Evolutionary conservation across 2,113 vertebrate genomes (phyloP).

Genomic region (Scolopax mira): DNA sequence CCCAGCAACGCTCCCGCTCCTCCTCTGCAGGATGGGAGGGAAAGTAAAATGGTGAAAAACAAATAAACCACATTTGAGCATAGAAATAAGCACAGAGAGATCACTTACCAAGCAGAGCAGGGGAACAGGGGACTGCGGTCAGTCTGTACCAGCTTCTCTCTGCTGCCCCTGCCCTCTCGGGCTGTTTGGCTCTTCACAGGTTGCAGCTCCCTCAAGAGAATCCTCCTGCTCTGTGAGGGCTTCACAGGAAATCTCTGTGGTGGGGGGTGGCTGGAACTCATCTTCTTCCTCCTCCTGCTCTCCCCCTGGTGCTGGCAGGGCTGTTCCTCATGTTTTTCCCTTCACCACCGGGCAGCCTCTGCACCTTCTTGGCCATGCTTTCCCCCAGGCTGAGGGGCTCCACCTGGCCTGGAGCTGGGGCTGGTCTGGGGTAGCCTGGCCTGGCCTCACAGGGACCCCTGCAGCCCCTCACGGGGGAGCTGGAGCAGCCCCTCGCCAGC

Average conservation of each 20-base stretch:
- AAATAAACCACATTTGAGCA: background rate
- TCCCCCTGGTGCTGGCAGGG: background rate
- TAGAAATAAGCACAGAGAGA: background rate
- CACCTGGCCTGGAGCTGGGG: fast-evolving
- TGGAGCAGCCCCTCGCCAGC: fast-evolving
- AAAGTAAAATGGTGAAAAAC: background rate
- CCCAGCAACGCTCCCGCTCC: fast-evolving
- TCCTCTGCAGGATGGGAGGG: background rate
- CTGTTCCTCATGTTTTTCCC: fast-evolving
- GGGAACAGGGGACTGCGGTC: fast-evolving
- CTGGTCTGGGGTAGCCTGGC: too few species aligned
- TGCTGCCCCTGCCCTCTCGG: fast-evolving
- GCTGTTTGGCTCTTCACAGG: background rate
- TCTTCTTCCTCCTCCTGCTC: background rate
- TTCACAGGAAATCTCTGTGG: background rate
- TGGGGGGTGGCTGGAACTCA: background rate
- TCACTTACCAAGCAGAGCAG: fast-evolving
- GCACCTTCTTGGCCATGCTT: too few species aligned
- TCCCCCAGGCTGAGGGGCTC: background rate
- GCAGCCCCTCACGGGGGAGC: too few species aligned
- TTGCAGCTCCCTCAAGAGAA: background rate
- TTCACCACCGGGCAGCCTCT: background rate
- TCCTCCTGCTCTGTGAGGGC: fast-evolving
- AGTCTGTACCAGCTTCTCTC: background rate
- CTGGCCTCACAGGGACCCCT: too few species aligned